phyloP scores from a whole-genome alignment of 2,113 vertebrate species.

The Vicugna pacos region DNA sequence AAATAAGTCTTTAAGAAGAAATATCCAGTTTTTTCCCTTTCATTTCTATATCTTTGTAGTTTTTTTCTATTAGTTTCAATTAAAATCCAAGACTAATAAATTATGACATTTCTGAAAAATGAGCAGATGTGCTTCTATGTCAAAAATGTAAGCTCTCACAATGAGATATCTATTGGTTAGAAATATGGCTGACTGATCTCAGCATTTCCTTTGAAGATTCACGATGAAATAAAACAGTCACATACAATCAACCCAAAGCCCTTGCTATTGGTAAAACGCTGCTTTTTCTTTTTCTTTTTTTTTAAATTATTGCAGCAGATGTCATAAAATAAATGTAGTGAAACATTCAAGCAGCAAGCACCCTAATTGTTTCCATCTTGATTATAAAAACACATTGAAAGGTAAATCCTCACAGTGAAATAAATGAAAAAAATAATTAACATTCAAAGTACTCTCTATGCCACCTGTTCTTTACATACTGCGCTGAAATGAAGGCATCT shows the following conservation, averaged over 20 bases:
- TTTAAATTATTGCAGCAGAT: conserved; percentile 71
- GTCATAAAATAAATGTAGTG: conserved; percentile 82
- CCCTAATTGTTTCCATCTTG: conserved; percentile 80
- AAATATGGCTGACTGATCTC: conserved; percentile 71
- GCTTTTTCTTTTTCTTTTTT: conserved; percentile 35
- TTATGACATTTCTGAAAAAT: conserved; percentile 49
- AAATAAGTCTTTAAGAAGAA: conserved; percentile 72
- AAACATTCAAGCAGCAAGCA: conserved; percentile 79
- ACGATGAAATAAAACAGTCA: conserved; percentile 77
- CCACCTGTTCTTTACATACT: conserved; percentile 80
- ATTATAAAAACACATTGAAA: conserved; percentile 80
- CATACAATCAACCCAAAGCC: conserved; percentile 64
- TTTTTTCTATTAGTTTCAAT: conserved; percentile 63
- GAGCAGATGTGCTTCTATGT: conserved; percentile 64
- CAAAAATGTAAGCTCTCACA: conserved; percentile 78
- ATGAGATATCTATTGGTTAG: conserved; percentile 72
- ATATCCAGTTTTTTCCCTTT: conserved; percentile 57
- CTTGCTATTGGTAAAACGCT: conserved; percentile 68
- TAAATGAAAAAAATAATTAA: conserved; percentile 87
- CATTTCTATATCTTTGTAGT: conserved; percentile 23
- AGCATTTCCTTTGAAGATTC: conserved; percentile 68
- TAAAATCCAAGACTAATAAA: conserved; percentile 77
- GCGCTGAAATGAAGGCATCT: conserved; percentile 63
- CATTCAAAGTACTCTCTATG: conserved; percentile 78
- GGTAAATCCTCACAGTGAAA: conserved; percentile 75